Evolutionary conservation across 2,888 invertebrate species (phyloP).

Genomic region (Calameuta idolon): DNA sequence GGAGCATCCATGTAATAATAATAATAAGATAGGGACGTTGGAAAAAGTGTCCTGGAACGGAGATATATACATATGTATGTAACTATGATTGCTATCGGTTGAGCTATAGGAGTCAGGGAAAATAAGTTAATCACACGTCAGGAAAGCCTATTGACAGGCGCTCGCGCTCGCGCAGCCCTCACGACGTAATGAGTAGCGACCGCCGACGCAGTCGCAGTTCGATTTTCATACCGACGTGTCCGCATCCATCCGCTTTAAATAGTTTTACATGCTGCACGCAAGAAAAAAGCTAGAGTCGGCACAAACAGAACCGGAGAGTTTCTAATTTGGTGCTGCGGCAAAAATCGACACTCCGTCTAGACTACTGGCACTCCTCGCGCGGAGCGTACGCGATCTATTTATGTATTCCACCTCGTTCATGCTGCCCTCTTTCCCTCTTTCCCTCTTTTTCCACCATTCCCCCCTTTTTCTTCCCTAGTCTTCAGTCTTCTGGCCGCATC

Average conservation of each 20-base stretch:
- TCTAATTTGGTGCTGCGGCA: conserved; percentile 54
- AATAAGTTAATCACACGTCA: no score
- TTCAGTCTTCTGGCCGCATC: conserved; percentile 4
- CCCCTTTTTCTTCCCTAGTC: conserved; percentile 23
- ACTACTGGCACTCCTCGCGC: conserved; percentile 41
- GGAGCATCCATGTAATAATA: no score
- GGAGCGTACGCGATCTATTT: conserved; percentile 57
- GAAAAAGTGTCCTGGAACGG: no score
- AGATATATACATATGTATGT: no score
- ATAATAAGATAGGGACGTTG: no score
- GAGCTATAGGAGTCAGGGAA: no score
- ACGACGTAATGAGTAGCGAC: no score
- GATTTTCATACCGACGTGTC: conserved; percentile 8
- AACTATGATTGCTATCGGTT: no score
- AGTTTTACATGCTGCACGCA: conserved; percentile 47
- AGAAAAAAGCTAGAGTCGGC: conserved; percentile 23
- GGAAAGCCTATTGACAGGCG: no score
- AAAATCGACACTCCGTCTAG: conserved; percentile 62
- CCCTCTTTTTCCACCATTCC: conserved; percentile 20
- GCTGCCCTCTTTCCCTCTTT: conserved; percentile 29
- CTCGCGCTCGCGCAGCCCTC: no score
- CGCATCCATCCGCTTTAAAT: conserved; percentile 52
- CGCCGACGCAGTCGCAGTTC: background rate
- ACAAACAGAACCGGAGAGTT: conserved; percentile 34
- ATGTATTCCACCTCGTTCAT: conserved; percentile 58